A percentile compares a stretch with the other conserved stretches of the same genome.
phyloP scores from a whole-genome alignment of 2,888 invertebrate species.

The Anticlea derivata region DNA sequence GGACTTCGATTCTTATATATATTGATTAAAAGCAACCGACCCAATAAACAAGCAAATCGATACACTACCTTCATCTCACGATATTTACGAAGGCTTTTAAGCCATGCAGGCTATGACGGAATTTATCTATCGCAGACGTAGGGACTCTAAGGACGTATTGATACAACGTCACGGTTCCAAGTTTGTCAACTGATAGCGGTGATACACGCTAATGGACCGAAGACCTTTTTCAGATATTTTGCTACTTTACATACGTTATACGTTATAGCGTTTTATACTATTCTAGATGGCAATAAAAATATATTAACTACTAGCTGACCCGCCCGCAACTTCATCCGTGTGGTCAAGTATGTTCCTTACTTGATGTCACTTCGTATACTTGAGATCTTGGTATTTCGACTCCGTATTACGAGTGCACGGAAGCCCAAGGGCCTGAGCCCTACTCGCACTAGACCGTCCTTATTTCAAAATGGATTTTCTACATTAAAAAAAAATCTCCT shows the following conservation, averaged over 20 bases:
- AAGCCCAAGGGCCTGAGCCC: too few species aligned
- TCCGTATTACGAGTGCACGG: too few species aligned
- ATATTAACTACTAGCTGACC: too few species aligned
- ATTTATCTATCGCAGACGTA: conserved; percentile 51
- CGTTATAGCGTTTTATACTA: not conserved
- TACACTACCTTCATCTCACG: conserved; percentile 32
- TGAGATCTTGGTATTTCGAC: too few species aligned
- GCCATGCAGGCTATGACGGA: conserved; percentile 52
- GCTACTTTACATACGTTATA: conserved; percentile 24
- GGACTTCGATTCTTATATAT: too few species aligned
- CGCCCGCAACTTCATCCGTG: too few species aligned
- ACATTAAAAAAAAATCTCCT: too few species aligned
- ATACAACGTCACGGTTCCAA: conserved; percentile 62
- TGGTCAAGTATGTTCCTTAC: too few species aligned
- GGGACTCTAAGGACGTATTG: conserved; percentile 40
- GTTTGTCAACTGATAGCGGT: conserved; percentile 55
- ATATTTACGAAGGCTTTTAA: conserved; percentile 46
- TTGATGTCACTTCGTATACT: too few species aligned
- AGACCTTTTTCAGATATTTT: conserved; percentile 25
- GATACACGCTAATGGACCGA: conserved; percentile 74
- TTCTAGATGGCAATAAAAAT: conserved; percentile 7
- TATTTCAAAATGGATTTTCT: too few species aligned
- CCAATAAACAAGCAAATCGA: conserved; percentile 21
- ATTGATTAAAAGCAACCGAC: not conserved
- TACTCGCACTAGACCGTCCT: too few species aligned